These are phyloP conservation scores for Drosophila aldrichi DNA, from an alignment of 2,888 invertebrate species.

Conservation along the genomic window DNA sequence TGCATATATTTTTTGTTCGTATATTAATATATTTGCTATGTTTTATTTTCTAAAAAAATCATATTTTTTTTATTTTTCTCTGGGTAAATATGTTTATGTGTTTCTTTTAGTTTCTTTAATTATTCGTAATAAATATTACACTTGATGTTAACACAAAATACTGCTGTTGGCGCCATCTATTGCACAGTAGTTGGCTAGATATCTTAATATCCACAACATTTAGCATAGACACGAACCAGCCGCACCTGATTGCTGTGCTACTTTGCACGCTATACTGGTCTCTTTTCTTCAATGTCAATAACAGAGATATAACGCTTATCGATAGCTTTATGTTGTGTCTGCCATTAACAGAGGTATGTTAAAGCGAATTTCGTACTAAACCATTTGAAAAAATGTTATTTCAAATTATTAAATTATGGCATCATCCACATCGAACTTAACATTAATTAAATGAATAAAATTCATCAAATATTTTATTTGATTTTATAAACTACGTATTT, in stretches of 20 bases:
- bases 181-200: neutral
- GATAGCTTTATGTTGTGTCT: conserved; percentile 9
- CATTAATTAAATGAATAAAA: neutral
- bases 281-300: conserved; percentile 16
- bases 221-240: conserved; percentile 22
- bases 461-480: neutral
- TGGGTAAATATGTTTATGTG: neutral
- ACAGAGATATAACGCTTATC: neutral
- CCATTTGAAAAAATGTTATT: neutral
- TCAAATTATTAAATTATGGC: neutral
- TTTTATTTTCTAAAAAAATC: neutral
- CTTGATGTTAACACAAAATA: neutral
- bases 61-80: neutral
- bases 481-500: neutral
- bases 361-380: neutral
- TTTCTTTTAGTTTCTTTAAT: neutral
- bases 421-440: neutral
- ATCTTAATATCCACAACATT: neutral
- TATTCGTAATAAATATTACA: neutral
- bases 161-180: conserved; percentile 38
- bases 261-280: neutral
- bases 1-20: neutral
- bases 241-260: conserved; percentile 4
- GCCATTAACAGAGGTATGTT: neutral
- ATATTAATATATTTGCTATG: neutral